Conservation (phyloP, 2,113 vertebrate species). For the Casuarius casuarius region DNA sequence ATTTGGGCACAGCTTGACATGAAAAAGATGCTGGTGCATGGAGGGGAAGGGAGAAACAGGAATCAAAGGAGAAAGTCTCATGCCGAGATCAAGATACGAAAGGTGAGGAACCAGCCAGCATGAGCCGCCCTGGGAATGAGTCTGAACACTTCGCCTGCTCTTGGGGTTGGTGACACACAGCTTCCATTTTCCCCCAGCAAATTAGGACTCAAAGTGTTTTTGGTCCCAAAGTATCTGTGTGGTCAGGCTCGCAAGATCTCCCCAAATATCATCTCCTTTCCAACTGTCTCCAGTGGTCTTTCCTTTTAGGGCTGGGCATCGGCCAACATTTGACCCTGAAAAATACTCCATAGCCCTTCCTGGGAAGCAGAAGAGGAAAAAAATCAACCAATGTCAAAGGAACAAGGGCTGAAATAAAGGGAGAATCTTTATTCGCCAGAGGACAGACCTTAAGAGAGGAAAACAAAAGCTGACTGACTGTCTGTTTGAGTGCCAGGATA, state of each 20-base stretch:
- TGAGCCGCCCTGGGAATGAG: background rate
- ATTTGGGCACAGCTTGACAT: background rate
- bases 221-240: background rate
- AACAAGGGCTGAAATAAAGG: background rate
- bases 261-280: background rate
- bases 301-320: background rate
- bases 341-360: background rate
- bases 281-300: fast-evolving
- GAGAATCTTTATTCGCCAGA: background rate
- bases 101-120: background rate
- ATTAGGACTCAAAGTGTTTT: background rate
- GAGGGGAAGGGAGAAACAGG: background rate
- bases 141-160: background rate
- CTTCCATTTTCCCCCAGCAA: background rate
- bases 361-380: background rate
- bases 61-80: background rate
- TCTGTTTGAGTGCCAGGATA: background rate
- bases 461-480: background rate
- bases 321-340: background rate
- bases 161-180: background rate
- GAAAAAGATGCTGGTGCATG: background rate
- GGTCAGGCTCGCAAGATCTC: background rate
- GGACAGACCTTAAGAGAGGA: background rate
- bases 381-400: background rate
- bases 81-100: background rate